A percentile compares a stretch with the other conserved stretches of the same genome.
Conservation (phyloP, 2,113 vertebrate genomes). For the Verasper variegatus region DNA sequence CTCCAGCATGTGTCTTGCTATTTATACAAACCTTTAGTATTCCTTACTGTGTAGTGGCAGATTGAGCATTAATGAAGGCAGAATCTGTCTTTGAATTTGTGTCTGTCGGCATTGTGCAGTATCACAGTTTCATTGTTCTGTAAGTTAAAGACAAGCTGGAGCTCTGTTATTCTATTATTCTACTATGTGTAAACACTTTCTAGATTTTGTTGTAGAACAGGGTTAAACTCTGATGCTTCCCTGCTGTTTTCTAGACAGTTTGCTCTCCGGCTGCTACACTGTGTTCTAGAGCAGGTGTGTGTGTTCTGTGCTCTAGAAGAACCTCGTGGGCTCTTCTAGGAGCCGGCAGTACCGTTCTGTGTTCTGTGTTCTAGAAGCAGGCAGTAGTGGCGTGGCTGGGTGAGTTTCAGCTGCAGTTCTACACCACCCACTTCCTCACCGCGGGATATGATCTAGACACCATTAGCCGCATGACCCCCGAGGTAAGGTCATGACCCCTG, state of each 20-base stretch:
- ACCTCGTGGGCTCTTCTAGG: constrained; percentile 39
- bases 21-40: no score
- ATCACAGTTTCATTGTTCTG: no score
- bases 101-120: no score
- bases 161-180: no score
- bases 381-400: constrained; percentile 95
- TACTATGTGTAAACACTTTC: no score
- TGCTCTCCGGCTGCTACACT: constrained; percentile 1
- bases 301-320: constrained; percentile 23
- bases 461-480: constrained; percentile 95
- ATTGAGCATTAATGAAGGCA: no score
- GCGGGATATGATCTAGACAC: constrained; percentile 97
- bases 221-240: neutral
- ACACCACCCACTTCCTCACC: constrained; percentile 94
- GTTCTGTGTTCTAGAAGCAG: constrained; percentile 90
- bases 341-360: constrained; percentile 61
- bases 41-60: no score
- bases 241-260: constrained; percentile 27
- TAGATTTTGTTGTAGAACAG: neutral
- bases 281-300: constrained; percentile 22
- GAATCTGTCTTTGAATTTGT: no score
- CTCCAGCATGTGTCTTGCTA: no score
- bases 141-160: no score
- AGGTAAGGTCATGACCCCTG: constrained; percentile 86
- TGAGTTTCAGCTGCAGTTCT: constrained; percentile 98